Percentiles rank a stretch among this genome's conserved stretches.
These are phyloP conservation scores for Cerastis rubricosa DNA, from an alignment of 2,888 invertebrate species.

Conservation along the genomic window DNA sequence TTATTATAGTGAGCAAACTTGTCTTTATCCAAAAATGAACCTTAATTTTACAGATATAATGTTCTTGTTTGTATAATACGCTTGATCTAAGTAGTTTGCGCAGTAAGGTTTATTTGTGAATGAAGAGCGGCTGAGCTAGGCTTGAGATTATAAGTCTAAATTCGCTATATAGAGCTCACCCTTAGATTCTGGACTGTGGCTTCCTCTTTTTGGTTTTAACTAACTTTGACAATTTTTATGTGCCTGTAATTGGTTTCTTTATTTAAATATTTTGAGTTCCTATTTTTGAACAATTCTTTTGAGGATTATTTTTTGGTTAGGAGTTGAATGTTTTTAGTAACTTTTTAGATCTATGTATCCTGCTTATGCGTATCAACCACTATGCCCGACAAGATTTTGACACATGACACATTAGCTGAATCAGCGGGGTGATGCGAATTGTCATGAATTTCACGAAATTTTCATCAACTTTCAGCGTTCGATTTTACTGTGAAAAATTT, in stretches of 20 bases:
- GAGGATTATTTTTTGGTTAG: too few relatives aligned
- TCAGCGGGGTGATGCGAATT: too few relatives aligned
- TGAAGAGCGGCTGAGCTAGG: background rate
- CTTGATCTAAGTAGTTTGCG: background rate
- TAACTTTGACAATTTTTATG: background rate
- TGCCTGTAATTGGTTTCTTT: background rate
- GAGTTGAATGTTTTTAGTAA: too few relatives aligned
- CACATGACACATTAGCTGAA: too few relatives aligned
- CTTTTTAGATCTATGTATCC: too few relatives aligned
- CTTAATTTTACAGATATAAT: background rate
- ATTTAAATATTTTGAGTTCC: background rate
- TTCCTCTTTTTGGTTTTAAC: background rate
- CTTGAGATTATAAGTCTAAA: background rate
- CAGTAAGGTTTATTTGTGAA: background rate
- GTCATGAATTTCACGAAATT: too few relatives aligned
- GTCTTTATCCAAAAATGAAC: background rate
- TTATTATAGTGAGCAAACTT: conserved; percentile 9
- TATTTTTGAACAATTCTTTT: background rate
- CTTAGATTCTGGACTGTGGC: background rate
- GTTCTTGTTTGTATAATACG: background rate
- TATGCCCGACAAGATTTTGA: too few relatives aligned
- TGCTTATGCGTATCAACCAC: too few relatives aligned
- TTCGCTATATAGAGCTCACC: background rate
- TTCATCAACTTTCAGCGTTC: too few relatives aligned
- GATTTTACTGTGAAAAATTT: too few relatives aligned